phyloP scores from a whole-genome alignment of 2,888 invertebrate genomes.

The Drosophila acutilabella region DNA sequence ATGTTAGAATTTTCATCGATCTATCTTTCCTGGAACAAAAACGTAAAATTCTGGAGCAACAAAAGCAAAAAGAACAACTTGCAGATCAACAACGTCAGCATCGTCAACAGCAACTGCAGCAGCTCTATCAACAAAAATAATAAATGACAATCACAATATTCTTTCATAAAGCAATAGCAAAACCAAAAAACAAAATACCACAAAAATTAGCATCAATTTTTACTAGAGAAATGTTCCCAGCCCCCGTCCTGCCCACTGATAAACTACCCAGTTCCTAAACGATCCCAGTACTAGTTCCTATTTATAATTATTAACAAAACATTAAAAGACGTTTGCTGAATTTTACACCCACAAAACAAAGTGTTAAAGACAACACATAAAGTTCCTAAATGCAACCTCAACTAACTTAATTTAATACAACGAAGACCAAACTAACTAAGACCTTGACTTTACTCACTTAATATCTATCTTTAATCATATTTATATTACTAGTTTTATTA shows the following conservation, averaged over 20 bases:
- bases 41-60: slow-evolving; percentile 88
- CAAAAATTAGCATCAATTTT: slow-evolving; percentile 38
- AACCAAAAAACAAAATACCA: slow-evolving; percentile 34
- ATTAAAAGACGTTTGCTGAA: slow-evolving; percentile 69
- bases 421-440: slow-evolving; percentile 27
- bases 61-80: slow-evolving; percentile 85
- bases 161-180: slow-evolving; percentile 40
- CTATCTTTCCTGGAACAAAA: slow-evolving; percentile 92
- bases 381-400: slow-evolving; percentile 57
- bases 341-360: slow-evolving; percentile 44
- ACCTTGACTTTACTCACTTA: slow-evolving; percentile 17
- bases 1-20: slow-evolving; percentile 92
- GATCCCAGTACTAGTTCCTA: slow-evolving; percentile 39
- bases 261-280: slow-evolving; percentile 25
- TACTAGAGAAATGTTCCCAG: slow-evolving; percentile 46
- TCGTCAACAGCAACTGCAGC: slow-evolving; percentile 83
- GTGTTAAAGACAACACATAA: slow-evolving; percentile 60
- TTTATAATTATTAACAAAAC: slow-evolving; percentile 43
- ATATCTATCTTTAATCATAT: slow-evolving; percentile 16
- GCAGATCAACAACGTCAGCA: slow-evolving; percentile 83
- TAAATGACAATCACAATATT: slow-evolving; percentile 34
- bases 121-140: slow-evolving; percentile 84
- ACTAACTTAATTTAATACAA: slow-evolving; percentile 32
- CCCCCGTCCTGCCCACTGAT: slow-evolving; percentile 42
- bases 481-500: slow-evolving; percentile 27